A percentile compares a stretch with the other conserved stretches of the same genome.
Conservation (phyloP, 2,888 invertebrate species). For the Catocala sponsa region DNA sequence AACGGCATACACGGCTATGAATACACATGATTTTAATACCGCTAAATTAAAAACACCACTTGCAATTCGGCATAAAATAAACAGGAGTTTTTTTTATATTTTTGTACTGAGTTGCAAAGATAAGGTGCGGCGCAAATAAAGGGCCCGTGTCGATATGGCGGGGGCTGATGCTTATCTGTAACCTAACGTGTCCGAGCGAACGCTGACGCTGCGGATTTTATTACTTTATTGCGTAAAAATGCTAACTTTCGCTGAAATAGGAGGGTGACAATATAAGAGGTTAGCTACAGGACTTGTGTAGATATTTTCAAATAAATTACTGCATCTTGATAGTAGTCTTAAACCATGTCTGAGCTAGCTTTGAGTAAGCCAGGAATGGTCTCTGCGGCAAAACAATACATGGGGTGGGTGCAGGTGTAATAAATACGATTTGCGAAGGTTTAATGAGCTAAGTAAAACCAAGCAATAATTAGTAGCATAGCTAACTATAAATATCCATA, state of each 20-base stretch:
- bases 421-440: no score
- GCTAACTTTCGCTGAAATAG: slow-evolving; percentile 68
- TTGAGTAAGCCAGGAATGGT: no score
- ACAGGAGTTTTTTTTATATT: slow-evolving; percentile 65
- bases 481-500: no score
- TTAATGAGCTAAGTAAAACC: no score
- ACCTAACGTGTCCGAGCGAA: slow-evolving; percentile 59
- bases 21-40: slow-evolving; percentile 40
- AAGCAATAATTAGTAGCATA: no score
- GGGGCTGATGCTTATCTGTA: slow-evolving; percentile 65
- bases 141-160: slow-evolving; percentile 50
- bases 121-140: slow-evolving; percentile 61
- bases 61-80: slow-evolving; percentile 54
- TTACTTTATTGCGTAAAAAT: slow-evolving; percentile 85
- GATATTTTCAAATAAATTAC: no score
- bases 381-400: no score
- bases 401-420: no score
- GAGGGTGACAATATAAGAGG: slow-evolving; percentile 49
- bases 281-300: not conserved
- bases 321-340: no score
- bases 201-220: slow-evolving; percentile 79
- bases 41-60: slow-evolving; percentile 51
- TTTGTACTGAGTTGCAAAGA: slow-evolving; percentile 67
- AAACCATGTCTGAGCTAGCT: no score
- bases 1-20: slow-evolving; percentile 4